Evolutionary conservation across 1,140 invertebrate species (phyloP).

Genomic region (Chrysomallon squamiferum): DNA sequence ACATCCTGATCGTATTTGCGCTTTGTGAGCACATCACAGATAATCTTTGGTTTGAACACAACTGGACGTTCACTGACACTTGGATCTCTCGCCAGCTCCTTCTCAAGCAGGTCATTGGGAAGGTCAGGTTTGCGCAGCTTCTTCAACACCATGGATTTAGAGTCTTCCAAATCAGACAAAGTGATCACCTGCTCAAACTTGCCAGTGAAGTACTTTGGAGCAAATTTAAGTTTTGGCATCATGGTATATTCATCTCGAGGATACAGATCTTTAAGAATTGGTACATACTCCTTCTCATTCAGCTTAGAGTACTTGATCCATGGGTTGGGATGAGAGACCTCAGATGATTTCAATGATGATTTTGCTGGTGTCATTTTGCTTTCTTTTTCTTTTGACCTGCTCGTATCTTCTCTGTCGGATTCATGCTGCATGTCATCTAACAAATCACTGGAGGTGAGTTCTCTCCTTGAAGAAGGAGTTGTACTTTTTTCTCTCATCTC

Average conservation of each 20-base stretch:
- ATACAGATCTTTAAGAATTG: slow-evolving; percentile 53
- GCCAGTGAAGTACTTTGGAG: slow-evolving; percentile 48
- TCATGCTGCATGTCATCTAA: slow-evolving; percentile 5
- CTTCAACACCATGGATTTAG: slow-evolving; percentile 31
- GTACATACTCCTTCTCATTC: slow-evolving; percentile 40
- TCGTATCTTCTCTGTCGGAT: not conserved
- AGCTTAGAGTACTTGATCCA: slow-evolving; percentile 57
- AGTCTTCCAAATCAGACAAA: slow-evolving; percentile 25
- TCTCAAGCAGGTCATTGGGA: slow-evolving; percentile 39
- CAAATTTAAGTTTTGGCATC: slow-evolving; percentile 46
- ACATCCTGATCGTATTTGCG: slow-evolving; percentile 45
- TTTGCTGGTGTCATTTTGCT: not conserved
- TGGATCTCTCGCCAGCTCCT: slow-evolving; percentile 33
- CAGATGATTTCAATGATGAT: slow-evolving; percentile 15
- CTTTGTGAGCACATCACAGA: slow-evolving; percentile 52
- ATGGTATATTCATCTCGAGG: slow-evolving; percentile 58
- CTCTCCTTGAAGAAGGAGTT: not conserved
- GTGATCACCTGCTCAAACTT: slow-evolving; percentile 25
- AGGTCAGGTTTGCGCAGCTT: slow-evolving; percentile 40
- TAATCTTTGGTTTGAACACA: slow-evolving; percentile 55
- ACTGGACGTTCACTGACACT: slow-evolving; percentile 45
- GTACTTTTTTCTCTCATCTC: not conserved
- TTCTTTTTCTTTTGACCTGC: not conserved
- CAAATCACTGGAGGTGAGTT: slow-evolving; percentile 11
- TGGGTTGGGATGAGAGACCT: slow-evolving; percentile 32